These are phyloP conservation scores for Haplotaxodon microlepis DNA, from an alignment of 2,113 vertebrate species.

Conservation along the genomic window DNA sequence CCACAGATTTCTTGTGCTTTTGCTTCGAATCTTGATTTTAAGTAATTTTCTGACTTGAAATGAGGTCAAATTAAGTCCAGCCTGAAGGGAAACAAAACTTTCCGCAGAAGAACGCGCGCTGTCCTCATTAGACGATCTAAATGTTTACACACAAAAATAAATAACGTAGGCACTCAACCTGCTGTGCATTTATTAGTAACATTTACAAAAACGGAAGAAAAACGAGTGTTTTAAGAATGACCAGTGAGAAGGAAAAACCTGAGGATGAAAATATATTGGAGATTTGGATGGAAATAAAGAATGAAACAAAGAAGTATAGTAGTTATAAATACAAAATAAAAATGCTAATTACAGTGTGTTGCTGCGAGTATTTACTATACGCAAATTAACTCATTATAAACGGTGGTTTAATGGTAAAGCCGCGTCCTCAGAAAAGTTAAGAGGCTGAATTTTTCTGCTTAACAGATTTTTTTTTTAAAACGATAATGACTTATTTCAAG, in stretches of 20 bases:
- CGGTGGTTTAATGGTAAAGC: not conserved
- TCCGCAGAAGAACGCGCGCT: not conserved
- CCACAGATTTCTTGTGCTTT: not conserved
- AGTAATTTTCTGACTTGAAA: not conserved
- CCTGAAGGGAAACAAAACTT: not conserved
- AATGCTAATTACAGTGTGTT: not conserved
- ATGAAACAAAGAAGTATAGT: not conserved
- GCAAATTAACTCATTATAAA: not conserved
- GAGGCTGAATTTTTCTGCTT: not conserved
- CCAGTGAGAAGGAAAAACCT: not conserved
- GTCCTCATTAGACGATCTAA: not conserved
- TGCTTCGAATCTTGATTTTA: not conserved
- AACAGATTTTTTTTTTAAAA: not conserved
- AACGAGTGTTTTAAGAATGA: not conserved
- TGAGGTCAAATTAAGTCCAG: not conserved
- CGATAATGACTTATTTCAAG: not conserved
- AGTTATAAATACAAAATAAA: not conserved
- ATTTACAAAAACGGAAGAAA: not conserved
- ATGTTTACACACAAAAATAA: not conserved
- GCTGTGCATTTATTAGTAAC: not conserved
- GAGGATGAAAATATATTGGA: not conserved
- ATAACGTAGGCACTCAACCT: not conserved
- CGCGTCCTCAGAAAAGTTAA: not conserved
- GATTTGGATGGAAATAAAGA: not conserved
- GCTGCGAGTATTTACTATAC: not conserved